Evolutionary conservation across 2,113 vertebrate genomes (phyloP).

Genomic region (Rhea americana): DNA sequence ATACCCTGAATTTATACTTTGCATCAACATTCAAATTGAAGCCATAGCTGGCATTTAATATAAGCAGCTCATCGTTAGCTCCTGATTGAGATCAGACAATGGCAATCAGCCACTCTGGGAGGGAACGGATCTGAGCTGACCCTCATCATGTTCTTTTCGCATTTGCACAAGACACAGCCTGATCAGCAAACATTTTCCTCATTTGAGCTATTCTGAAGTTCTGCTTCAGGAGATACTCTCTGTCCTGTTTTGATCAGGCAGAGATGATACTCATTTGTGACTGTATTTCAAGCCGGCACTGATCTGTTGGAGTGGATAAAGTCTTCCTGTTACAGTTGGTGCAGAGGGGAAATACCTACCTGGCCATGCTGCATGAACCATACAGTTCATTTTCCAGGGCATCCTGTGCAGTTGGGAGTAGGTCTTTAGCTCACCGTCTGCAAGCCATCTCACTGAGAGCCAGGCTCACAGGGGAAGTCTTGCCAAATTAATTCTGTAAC

Average conservation of each 20-base stretch:
- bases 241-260: background rate
- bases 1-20: background rate
- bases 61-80: background rate
- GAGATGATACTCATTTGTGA: background rate
- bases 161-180: background rate
- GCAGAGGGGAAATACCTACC: background rate
- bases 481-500: background rate
- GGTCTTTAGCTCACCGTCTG: background rate
- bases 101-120: background rate
- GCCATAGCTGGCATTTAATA: background rate
- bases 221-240: background rate
- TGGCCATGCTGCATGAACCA: fast-evolving
- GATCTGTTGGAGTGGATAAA: background rate
- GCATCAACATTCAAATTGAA: background rate
- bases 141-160: background rate
- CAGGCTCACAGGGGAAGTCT: background rate
- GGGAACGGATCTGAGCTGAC: background rate
- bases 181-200: background rate
- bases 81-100: background rate
- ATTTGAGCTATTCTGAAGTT: background rate
- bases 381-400: background rate
- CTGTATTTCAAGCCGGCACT: background rate
- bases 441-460: background rate
- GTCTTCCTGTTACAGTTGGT: background rate
- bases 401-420: fast-evolving